phyloP scores from a whole-genome alignment of 2,888 invertebrate genomes.

The Orthosia cruda region DNA sequence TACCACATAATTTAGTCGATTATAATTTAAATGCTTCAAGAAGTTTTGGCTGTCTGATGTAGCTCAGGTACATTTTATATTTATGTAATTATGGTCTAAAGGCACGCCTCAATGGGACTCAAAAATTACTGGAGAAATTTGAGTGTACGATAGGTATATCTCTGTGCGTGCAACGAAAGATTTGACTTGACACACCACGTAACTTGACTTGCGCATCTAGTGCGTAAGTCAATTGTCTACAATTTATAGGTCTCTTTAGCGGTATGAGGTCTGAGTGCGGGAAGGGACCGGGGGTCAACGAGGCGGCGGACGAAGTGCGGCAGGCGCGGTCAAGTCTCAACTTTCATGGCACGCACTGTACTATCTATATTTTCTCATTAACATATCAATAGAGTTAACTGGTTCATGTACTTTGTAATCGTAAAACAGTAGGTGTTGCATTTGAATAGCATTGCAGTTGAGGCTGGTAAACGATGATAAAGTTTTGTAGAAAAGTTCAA shows the following conservation, averaged over 20 bases:
- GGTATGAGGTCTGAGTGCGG: too few species aligned
- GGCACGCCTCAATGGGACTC: too few species aligned
- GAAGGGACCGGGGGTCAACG: too few species aligned
- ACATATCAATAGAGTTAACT: slow-evolving; percentile 58
- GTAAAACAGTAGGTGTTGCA: slow-evolving; percentile 23
- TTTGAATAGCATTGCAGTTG: slow-evolving; percentile 33
- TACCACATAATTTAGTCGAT: slow-evolving; percentile 2
- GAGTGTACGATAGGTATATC: background rate
- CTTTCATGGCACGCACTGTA: too few species aligned
- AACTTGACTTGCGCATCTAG: too few species aligned
- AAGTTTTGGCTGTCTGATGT: background rate
- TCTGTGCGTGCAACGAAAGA: too few species aligned
- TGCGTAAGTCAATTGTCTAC: too few species aligned
- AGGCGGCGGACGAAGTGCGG: too few species aligned
- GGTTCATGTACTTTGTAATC: slow-evolving; percentile 19
- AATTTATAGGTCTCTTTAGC: too few species aligned
- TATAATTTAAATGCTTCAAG: background rate
- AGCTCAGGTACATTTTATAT: slow-evolving; percentile 11
- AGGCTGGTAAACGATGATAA: background rate
- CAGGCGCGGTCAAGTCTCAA: too few species aligned
- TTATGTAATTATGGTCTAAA: background rate
- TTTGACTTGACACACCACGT: too few species aligned
- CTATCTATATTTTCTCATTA: slow-evolving; percentile 24
- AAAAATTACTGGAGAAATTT: background rate
- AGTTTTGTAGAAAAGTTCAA: background rate